Percentiles rank a stretch among this genome's conserved stretches.
phyloP scores from a whole-genome alignment of 2,888 invertebrate genomes.

The Trypoxylon attenuatum region DNA sequence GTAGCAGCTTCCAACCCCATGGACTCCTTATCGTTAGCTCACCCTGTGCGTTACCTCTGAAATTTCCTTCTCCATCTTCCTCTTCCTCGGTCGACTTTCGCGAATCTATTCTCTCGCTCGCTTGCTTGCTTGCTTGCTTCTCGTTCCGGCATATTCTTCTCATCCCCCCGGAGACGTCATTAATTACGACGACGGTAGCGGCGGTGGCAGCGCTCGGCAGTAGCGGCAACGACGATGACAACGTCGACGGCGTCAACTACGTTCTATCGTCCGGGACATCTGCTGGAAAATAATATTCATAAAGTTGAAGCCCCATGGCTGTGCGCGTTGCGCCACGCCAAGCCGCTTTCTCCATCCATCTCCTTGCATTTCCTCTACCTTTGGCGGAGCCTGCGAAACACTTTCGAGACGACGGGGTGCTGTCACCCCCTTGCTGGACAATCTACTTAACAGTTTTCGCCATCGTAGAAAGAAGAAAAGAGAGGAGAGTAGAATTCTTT shows the following conservation, averaged over 20 bases:
- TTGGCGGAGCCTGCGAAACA: constrained; percentile 7
- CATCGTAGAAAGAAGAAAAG: too few species aligned
- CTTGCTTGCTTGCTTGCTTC: constrained; percentile 10
- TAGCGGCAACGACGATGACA: constrained; percentile 72
- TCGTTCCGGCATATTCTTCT: constrained; percentile 25
- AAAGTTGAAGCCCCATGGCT: constrained; percentile 66
- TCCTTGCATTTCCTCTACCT: constrained; percentile 21
- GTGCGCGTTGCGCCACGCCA: constrained; percentile 33
- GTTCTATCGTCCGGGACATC: constrained; percentile 74
- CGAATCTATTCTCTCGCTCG: too few species aligned
- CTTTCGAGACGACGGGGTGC: too few species aligned
- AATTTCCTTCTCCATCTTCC: constrained; percentile 15
- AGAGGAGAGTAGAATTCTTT: too few species aligned
- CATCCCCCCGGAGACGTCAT: constrained; percentile 59
- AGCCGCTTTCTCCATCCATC: constrained; percentile 6
- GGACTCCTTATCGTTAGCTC: constrained; percentile 53
- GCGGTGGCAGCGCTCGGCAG: constrained; percentile 53
- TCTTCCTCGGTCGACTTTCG: constrained; percentile 14
- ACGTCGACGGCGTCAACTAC: constrained; percentile 60
- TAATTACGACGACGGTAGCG: constrained; percentile 68
- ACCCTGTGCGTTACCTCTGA: constrained; percentile 37
- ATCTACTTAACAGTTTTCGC: too few species aligned
- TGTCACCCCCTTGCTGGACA: too few species aligned
- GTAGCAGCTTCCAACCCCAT: constrained; percentile 25
- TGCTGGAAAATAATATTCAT: constrained; percentile 74